Base-by-base conservation (phyloP, 2,888 invertebrate species). In the Drosophila sordidula region DNA sequence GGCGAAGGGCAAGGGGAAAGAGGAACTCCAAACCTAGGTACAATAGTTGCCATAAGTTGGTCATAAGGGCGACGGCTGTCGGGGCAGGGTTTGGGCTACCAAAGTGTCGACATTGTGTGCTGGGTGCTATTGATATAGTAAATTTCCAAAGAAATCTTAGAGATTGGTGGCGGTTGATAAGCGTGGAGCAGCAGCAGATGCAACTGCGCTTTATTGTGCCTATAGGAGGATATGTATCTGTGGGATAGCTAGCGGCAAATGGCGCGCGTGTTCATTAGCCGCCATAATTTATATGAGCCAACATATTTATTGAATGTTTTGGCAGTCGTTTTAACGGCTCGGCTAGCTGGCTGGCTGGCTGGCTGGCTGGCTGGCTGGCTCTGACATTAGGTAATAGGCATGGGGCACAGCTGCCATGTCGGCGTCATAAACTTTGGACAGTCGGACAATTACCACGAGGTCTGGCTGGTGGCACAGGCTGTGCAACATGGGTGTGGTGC, bases 301-400 rank as follows among this genome's bases (percentile, higher is more conserved):
- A 84, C 80, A 86, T 84, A 88, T 87, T 86, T 89, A 89, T 89
- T 87, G 85, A 87, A 86, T 86, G 85, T 86, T 86, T 86, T 86
- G 89, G 87, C 89, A 86, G 79, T 72, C 79, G 67, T 55, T 78
- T 88, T 78, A 87, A 89, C 81, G 78, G 89, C 85, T 86, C 68
- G 74, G 81, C 87, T 80, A 65, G 68, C 57, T 51, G 49, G 34
- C 34, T 36, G 3, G 2, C 44, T 25, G 34, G 14, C 45, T 42
- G 74, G 81, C 87, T 80, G 63, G 68, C 57, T 51, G 49, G 34
- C 34, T 36, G 3, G 2, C 44, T 25, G 34, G 14, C 45, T 42
- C 26, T 41, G 39, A 18, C 54, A 80, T 85, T 88, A 74, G 88
- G 73, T 52, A 79, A 77, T 74, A 70, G 74, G 25, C 65, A 64